A percentile compares a stretch with the other conserved stretches of the same genome.
Evolutionary conservation across 35 echinoderm and acorn worm genomes (phyloP).

Genomic region (Amphiura filiformis): DNA sequence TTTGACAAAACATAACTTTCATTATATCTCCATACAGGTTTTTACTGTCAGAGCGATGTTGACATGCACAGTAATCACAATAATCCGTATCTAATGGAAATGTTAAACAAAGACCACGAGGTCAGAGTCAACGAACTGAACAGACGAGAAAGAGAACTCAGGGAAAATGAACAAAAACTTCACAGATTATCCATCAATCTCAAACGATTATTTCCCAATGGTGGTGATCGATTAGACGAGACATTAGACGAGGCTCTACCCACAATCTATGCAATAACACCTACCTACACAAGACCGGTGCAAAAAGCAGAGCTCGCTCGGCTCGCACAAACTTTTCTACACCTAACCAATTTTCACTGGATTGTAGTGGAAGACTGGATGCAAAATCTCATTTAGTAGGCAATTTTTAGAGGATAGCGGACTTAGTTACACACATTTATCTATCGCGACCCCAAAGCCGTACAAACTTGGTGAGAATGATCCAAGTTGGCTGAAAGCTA

Average conservation of each 20-base stretch:
- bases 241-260: slow-evolving; percentile 14
- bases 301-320: slow-evolving; percentile 94
- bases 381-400: slow-evolving; percentile 62
- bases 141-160: not conserved
- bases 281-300: slow-evolving; percentile 89
- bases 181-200: not conserved
- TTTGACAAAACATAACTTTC: not conserved
- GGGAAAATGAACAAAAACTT: not conserved
- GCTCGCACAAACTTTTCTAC: slow-evolving; percentile 63
- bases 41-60: not conserved
- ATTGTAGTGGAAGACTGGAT: slow-evolving; percentile 76
- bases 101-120: not conserved
- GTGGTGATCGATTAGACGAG: not conserved
- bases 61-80: not conserved
- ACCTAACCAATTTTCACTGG: slow-evolving; percentile 87
- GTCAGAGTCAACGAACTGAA: not conserved
- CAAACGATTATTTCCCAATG: not conserved
- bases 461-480: slow-evolving; percentile 76
- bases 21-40: not conserved
- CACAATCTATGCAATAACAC: slow-evolving; percentile 85
- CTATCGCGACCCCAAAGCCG: slow-evolving; percentile 59
- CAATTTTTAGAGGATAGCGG: slow-evolving; percentile 74
- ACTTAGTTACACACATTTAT: slow-evolving; percentile 77
- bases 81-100: not conserved
- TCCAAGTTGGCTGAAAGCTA: slow-evolving; percentile 76